Evolutionary conservation across 2,113 vertebrate species (phyloP), one percentile per base, ranked within the genome.

Genomic region (Anarrhichthys ocellatus): DNA sequence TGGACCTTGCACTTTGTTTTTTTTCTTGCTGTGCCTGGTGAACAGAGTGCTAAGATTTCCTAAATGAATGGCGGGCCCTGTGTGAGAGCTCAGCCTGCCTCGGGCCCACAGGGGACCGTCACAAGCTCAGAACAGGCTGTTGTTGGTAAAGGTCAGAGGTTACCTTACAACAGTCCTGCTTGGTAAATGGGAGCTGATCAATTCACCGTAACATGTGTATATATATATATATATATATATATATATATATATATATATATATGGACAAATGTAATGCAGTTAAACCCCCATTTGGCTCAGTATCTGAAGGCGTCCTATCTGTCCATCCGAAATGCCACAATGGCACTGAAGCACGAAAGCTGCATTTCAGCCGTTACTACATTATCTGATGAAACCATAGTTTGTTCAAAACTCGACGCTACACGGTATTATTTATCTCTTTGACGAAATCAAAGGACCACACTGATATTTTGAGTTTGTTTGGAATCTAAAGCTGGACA

Each of bases 61-160:
- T 32, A 27, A 52, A 88, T 93, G 83, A 94, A 92, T 94, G 89
- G 86, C 86, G 62, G 75, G 67, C 80, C 69, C 84, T 93, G 90
- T 92, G 84, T 85, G 77, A 87, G 79, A 76, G 68, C 71, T 22
- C 84, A 6, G 71, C 69, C 78, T 50, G 78, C 48, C 15, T 6
- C 18, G 20, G 32, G 72, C 66, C 82, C 86, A 77, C 83, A 68
- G 77, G 78, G 68, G 86, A 86, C 70, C 6, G 70, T 78, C 74
- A 9, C 71, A 84, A 78, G 71, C 92, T 88, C 78, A 87, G 87
- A 92, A 84, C 87, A 88, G 79, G 76, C 32, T 79, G 85, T 91
- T 92, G 88, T 88, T 87, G 72, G 71, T 24, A 76, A 81, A 90
- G 82, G 87, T 93, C 76, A 80, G 67, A 80, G 58, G 79, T 89